Percentiles rank a stretch among this genome's conserved stretches.
phyloP scores from a whole-genome alignment of 2,113 vertebrate species.

The Cettia cetti region DNA sequence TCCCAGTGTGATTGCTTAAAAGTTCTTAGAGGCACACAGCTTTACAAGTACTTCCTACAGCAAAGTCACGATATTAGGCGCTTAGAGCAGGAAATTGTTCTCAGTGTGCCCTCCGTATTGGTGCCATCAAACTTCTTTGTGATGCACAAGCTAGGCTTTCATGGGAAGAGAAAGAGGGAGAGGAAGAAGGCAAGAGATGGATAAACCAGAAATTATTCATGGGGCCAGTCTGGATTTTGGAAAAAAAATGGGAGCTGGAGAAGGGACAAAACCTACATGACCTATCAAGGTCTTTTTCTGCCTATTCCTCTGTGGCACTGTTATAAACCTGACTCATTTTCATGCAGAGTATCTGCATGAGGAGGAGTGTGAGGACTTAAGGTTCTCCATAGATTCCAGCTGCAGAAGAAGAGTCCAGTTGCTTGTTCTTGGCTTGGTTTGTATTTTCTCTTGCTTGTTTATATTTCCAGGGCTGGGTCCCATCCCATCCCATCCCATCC shows the following conservation, averaged over 20 bases:
- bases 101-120: not conserved
- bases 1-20: not conserved
- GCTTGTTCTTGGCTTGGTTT: not conserved
- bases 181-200: not conserved
- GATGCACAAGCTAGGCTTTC: not conserved
- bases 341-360: not conserved
- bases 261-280: fast-evolving
- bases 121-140: not conserved
- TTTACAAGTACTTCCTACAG: not conserved
- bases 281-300: not conserved
- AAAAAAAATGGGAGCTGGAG: not conserved
- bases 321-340: not conserved
- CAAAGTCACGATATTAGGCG: not conserved
- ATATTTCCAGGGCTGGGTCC: not conserved
- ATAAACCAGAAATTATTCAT: not conserved
- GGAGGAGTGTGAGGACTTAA: not conserved
- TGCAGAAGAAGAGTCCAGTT: not conserved
- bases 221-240: not conserved
- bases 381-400: not conserved
- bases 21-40: not conserved
- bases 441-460: not conserved
- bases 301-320: fast-evolving
- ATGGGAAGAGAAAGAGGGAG: not conserved
- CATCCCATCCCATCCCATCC: too few species aligned
- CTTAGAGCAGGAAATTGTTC: not conserved